Base-by-base conservation (phyloP, 2,888 invertebrate species). In the Tachina grossa region DNA sequence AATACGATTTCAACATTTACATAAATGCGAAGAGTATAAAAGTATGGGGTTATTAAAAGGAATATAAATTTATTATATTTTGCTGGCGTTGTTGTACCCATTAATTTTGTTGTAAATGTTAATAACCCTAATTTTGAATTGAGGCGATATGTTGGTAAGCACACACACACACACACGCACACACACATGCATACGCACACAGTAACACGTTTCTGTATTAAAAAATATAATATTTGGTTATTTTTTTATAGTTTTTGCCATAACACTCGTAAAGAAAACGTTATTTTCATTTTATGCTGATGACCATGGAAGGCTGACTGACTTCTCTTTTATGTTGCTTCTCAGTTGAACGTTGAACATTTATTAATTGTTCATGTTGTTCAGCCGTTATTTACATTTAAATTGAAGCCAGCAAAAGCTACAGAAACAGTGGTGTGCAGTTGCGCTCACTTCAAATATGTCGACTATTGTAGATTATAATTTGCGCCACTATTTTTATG, bases 301-400 rank as follows among this genome's bases (percentile, higher is more conserved):
- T 79, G 69, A 69, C 45, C 61, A 49, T 63, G 79, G 39, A 39
- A 6, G 39, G 6, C 31, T 31, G 6, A 31, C 31, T 6, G 31
- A 31, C 31, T 68, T 59, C 66, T 49, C 13, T 43, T 61, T 47
- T 22, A 19, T 65, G 19, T 65, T 43, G 9, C 4, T 19, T 74
- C 22, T 11, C 43, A 57, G 65, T 57, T 55, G 68, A 31, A 22
- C 47, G 76, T 76, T 77, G 77, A 80, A 47, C 68, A 55, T 68
- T 84, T 84, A 68, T 81, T 81, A 85, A 81, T 82, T 82, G 74
- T 69, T 74, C 63, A 63, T 77, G 74, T 75, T 85, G 63, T 69
- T 61, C 45, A n/a, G 74, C 31, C 53, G 69, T 75, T 65, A 78
- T 78, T 85, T 81, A 55, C 66, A 77, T 81, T 81, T 78, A 74